Base-by-base conservation (phyloP, 1,140 invertebrate species). In the Maconellicoccus hirsutus region DNA sequence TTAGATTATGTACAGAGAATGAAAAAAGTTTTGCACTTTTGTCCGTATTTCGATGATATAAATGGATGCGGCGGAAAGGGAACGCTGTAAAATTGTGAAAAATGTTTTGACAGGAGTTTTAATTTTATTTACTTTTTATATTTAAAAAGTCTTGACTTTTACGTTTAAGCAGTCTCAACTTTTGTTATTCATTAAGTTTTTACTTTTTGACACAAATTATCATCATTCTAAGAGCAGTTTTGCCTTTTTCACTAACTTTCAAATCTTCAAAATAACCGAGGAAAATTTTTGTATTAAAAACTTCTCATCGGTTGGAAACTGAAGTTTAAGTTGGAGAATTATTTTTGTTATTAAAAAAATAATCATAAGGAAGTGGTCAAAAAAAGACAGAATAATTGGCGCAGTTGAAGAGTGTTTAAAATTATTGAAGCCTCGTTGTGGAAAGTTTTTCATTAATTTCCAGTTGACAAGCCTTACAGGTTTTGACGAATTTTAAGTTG, bases 101-200 rank as follows among this genome's bases (percentile, higher is more conserved):
- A 52, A 52, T 52, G 42, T 52, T 52, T 52, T 52, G 42, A 52
- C 42, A 52, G 42, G 42, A 52, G 42, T 52, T 52, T 38, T 52
- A 52, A 52, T 52, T 52, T 52, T 16, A 52, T 52, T 52, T 52
- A 52, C 16, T 52, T 52, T 52, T 52, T 52, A 52, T 16, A 52
- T 52, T 16, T 52, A 4, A 16, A 52, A 52, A 52, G 6, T 52
- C 42, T 52, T 52, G 42, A 52, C 42, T 52, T 52, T 52, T 52
- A 52, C 42, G n/a, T 52, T 52, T 52, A 52, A 52, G n/a, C 6
- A 52, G 42, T 52, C 42, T 52, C n/a, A 16, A 52, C 42, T 52
- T 52, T 52, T 52, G 42, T 52, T 52, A 52, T 52, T 52, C 42
- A 52, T 52, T 52, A 52, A 52, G 42, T 4, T 52, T 52, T 52